Conservation (phyloP, 2,113 vertebrate genomes). For the Ornithorhynchus anatinus region DNA sequence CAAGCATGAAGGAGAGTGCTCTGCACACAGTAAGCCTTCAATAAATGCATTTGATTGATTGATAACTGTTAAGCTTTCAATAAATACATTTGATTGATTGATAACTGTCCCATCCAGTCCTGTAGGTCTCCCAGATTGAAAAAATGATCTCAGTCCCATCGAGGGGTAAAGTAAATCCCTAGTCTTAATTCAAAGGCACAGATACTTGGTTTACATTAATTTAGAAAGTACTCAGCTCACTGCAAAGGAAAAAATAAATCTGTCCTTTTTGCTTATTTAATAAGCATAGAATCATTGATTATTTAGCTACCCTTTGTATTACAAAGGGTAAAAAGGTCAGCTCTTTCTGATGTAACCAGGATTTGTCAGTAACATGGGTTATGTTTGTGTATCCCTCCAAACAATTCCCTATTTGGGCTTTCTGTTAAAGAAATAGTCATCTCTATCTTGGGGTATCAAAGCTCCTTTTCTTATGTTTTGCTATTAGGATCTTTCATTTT, state of each 20-base stretch:
- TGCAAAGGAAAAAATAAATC: neutral
- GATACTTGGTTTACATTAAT: neutral
- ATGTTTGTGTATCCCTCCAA: neutral
- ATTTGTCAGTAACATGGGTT: neutral
- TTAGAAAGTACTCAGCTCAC: neutral
- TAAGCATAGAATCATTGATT: neutral
- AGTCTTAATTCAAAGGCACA: neutral
- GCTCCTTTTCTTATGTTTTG: slow-evolving; percentile 25
- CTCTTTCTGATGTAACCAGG: neutral
- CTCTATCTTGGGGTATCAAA: neutral
- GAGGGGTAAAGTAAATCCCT: neutral
- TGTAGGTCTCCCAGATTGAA: neutral
- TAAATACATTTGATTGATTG: too few relatives aligned
- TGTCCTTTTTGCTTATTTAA: neutral
- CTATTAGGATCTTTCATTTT: slow-evolving; percentile 37
- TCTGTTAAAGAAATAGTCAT: neutral
- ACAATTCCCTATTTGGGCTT: neutral
- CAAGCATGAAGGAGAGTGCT: too few relatives aligned
- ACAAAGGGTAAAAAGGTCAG: neutral
- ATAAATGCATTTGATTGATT: too few relatives aligned
- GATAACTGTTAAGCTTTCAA: too few relatives aligned
- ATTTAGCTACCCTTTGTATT: neutral
- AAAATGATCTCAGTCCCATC: too few relatives aligned
- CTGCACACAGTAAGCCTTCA: too few relatives aligned
- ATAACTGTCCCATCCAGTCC: too few relatives aligned